Conservation (phyloP, 2,888 invertebrate species). For the Masnerella sp. region DNA sequence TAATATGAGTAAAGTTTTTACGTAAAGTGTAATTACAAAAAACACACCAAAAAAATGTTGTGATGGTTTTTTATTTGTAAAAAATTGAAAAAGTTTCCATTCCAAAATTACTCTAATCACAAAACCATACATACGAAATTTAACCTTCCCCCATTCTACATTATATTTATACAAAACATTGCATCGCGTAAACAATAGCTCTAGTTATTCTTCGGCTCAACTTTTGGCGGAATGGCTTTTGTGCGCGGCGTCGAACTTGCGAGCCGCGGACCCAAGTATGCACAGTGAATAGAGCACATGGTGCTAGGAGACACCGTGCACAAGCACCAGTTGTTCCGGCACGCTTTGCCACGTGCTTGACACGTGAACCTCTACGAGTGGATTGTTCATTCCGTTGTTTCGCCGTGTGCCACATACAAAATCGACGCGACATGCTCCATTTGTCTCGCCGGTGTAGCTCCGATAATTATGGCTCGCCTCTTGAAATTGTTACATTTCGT, state of each 20-base stretch:
- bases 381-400: constrained; percentile 76
- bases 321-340: constrained; percentile 75
- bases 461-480: too few species aligned
- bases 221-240: constrained; percentile 53
- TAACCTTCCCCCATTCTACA: too few species aligned
- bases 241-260: constrained; percentile 38
- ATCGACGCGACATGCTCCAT: constrained; percentile 61
- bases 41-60: too few species aligned
- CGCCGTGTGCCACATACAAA: constrained; percentile 53
- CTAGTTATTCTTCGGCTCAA: constrained; percentile 22
- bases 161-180: constrained; percentile 41
- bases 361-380: constrained; percentile 75
- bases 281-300: constrained; percentile 67
- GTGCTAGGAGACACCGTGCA: constrained; percentile 67
- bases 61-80: too few species aligned
- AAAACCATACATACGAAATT: too few species aligned
- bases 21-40: too few species aligned
- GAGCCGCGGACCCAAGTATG: constrained; percentile 55
- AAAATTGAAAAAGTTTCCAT: too few species aligned
- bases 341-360: constrained; percentile 74
- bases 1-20: too few species aligned
- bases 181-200: constrained; percentile 9
- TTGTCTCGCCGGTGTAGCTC: constrained; percentile 56
- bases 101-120: too few species aligned
- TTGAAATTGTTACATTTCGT: constrained; percentile 23